Evolutionary conservation across 2,113 vertebrate species (phyloP), one percentile per base, ranked within the genome.

Genomic region (Stegostoma tigrinum): DNA sequence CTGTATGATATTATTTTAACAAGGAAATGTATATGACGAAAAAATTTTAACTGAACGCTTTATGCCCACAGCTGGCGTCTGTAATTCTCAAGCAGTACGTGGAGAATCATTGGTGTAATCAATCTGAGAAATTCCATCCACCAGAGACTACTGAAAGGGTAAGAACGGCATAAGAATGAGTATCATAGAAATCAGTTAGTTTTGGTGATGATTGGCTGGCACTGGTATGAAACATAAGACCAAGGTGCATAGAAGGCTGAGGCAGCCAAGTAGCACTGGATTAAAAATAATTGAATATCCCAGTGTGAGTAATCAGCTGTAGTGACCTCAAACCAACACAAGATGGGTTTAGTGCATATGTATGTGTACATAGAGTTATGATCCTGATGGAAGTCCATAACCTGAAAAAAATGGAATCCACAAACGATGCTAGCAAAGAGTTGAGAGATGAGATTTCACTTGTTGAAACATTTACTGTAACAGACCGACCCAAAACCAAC

Each of bases 41-140:
- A 61, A 12, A 14, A n/a, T 42, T 67, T 90, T 94, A 94, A 45
- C 87, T 23, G 24, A 23, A 0, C 66, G 1, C 66, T 42, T 96
- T 78, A 96, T 97, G 94, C 72, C 48, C 87, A 5, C 97, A 99
- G 99, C 97, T 99, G 91, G 98, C 99, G 0, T 99, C 99, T 0
- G 99, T 99, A 96, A 99, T 99, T 96, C 97, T 99, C 96, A 99
- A 99, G 90, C 99, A 99, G 96, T 99, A 99, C 97, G 99, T 99
- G 97, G 99, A 99, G 96, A 99, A 99, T 96, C 99, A 99, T 97
- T 99, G 99, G 99, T 99, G 98, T 96, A 98, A 99, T 87, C 99
- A 99, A n/a, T 99, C 99, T 0, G 99, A 99, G 95, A 99, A 99
- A 96, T 99, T 99, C 96, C 98, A 99, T 95, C 98, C 99, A 96